A percentile compares a stretch with the other conserved stretches of the same genome.
These are phyloP conservation scores for Carcina quercana DNA, from an alignment of 2,888 invertebrate genomes.

Conservation along the genomic window DNA sequence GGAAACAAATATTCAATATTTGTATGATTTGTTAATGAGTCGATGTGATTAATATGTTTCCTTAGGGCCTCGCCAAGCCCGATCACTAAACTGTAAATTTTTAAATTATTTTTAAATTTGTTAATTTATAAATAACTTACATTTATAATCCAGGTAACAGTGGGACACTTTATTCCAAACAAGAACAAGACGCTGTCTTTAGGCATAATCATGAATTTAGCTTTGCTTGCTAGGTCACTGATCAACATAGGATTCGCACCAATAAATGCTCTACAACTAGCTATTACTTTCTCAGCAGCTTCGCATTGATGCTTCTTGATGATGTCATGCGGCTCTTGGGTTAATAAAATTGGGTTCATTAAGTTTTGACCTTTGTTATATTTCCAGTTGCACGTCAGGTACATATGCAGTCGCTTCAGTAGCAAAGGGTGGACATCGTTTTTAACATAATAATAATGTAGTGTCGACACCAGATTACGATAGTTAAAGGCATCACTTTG, in stretches of 20 bases:
- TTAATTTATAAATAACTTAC: constrained; percentile 23
- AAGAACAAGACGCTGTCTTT: constrained; percentile 31
- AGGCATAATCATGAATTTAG: constrained; percentile 41
- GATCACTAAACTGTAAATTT: neutral
- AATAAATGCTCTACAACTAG: constrained; percentile 33
- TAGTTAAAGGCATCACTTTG: constrained; percentile 32
- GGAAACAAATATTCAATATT: neutral
- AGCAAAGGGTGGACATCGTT: constrained; percentile 41
- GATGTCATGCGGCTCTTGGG: constrained; percentile 46
- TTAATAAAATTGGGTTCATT: constrained; percentile 34
- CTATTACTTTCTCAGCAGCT: constrained; percentile 42
- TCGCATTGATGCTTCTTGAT: constrained; percentile 54
- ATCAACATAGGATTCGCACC: constrained; percentile 36
- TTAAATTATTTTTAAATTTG: neutral
- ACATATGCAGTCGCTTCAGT: constrained; percentile 38
- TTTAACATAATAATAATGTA: constrained; percentile 34
- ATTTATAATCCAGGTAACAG: constrained; percentile 43
- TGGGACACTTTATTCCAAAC: constrained; percentile 41
- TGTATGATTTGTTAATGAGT: neutral
- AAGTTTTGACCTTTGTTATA: constrained; percentile 46
- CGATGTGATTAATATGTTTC: neutral
- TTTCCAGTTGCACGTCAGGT: constrained; percentile 53
- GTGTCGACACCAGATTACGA: constrained; percentile 39
- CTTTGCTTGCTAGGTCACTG: constrained; percentile 38
- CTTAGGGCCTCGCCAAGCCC: no score